Percentiles rank a stretch among this genome's conserved stretches.
Conservation (phyloP, 2,888 invertebrate species). For the Hemistola chrysoprasaria region DNA sequence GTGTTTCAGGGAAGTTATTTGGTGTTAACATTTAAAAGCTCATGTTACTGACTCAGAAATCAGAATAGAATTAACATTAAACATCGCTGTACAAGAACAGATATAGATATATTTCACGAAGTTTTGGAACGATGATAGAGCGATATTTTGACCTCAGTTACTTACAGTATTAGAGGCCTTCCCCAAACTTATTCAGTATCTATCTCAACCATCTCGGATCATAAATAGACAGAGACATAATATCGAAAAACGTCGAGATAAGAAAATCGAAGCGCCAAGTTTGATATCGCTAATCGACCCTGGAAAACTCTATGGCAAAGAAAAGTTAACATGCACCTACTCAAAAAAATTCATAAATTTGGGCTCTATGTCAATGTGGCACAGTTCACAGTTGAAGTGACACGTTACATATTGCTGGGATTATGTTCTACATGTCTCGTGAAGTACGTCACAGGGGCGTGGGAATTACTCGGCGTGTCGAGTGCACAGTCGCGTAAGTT, state of each 20-base stretch:
- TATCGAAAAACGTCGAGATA: conserved; percentile 13
- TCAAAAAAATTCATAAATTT: background rate
- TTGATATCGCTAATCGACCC: conserved; percentile 18
- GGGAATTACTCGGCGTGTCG: conserved; percentile 32
- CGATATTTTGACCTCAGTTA: no score
- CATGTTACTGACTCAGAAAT: no score
- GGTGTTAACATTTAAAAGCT: no score
- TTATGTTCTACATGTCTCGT: conserved; percentile 18
- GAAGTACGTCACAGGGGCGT: conserved; percentile 25
- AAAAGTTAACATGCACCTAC: conserved; percentile 3
- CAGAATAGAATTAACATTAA: no score
- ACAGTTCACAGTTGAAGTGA: conserved; percentile 16
- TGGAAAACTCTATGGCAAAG: conserved; percentile 6
- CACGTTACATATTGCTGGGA: background rate
- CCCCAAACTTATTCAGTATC: conserved; percentile 6
- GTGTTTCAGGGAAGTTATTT: no score
- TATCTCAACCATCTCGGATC: conserved; percentile 5
- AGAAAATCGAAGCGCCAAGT: conserved; percentile 7
- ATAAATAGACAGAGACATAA: conserved; percentile 14
- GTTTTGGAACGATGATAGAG: no score
- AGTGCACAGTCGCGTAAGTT: conserved; percentile 25
- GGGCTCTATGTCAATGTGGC: conserved; percentile 8
- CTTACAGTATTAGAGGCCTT: conserved; percentile 1
- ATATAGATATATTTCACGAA: no score
- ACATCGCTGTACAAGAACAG: no score